phyloP scores from a whole-genome alignment of 2,113 vertebrate genomes.

The Sceloporus tristichus region DNA sequence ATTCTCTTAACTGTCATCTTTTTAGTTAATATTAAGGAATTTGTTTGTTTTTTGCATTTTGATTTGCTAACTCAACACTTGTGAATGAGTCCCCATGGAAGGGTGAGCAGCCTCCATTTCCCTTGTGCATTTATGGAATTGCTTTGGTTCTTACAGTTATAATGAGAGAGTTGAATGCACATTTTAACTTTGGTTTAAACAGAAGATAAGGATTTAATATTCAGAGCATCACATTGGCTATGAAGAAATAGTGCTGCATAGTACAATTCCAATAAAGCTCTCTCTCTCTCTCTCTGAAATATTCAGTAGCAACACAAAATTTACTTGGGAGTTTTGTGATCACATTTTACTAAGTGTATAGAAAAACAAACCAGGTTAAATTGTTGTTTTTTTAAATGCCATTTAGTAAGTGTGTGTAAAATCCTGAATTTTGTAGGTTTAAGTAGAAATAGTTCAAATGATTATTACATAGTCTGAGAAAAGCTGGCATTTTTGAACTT shows the following conservation, averaged over 20 bases:
- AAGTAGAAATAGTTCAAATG: background rate
- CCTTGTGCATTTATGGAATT: conserved; percentile 17
- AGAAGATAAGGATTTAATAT: conserved; percentile 52
- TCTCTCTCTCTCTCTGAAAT: conserved; percentile 41
- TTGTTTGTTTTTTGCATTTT: background rate
- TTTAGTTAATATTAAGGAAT: background rate
- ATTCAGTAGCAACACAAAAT: conserved; percentile 38
- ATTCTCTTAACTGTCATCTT: background rate
- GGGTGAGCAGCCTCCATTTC: conserved; percentile 31
- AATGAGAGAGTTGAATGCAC: conserved; percentile 2
- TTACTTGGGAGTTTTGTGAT: background rate
- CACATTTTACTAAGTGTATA: background rate
- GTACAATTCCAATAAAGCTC: conserved; percentile 39
- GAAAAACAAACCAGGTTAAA: background rate
- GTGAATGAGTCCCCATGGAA: background rate
- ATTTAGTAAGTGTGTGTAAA: background rate
- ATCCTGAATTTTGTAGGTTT: background rate
- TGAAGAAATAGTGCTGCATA: conserved; percentile 17
- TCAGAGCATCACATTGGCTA: conserved; percentile 46
- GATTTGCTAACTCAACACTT: background rate
- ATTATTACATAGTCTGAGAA: background rate
- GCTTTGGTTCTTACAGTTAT: conserved; percentile 32
- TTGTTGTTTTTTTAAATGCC: background rate
- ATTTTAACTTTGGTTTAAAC: conserved; percentile 44
- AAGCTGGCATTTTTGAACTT: background rate